phyloP scores from a whole-genome alignment of 2,797 vertebrate genomes.

The Acanthopagrus latus region DNA sequence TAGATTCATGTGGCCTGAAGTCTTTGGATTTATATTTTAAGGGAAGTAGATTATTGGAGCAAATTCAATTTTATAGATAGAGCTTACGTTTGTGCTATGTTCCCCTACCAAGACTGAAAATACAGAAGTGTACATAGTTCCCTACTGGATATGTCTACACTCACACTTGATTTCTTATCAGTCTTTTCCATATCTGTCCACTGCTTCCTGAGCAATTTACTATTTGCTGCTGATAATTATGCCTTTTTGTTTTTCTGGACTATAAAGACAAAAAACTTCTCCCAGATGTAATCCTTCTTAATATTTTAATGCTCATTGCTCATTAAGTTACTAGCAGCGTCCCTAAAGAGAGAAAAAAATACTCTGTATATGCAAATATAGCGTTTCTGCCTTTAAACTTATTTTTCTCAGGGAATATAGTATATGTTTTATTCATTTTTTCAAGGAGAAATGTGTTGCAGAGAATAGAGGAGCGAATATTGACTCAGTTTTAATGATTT shows the following conservation, averaged over 20 bases:
- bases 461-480: constrained; percentile 43
- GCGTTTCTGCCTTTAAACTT: not conserved
- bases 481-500: constrained; percentile 51
- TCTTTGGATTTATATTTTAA: constrained; percentile 50
- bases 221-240: constrained; percentile 30
- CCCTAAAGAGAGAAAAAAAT: constrained; percentile 20
- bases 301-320: constrained; percentile 38
- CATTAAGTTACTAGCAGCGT: constrained; percentile 45
- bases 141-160: constrained; percentile 20
- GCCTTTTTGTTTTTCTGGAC: not conserved
- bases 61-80: constrained; percentile 30
- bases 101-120: constrained; percentile 26
- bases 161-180: constrained; percentile 13
- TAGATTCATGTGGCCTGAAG: constrained; percentile 43
- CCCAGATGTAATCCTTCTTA: constrained; percentile 45
- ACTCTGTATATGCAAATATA: not conserved
- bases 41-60: constrained; percentile 28
- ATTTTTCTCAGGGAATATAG: not conserved
- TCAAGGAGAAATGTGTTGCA: constrained; percentile 21
- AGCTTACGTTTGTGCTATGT: constrained; percentile 38
- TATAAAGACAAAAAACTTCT: constrained; percentile 11
- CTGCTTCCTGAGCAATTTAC: constrained; percentile 4
- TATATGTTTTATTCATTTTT: constrained; percentile 13
- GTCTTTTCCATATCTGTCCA: constrained; percentile 12
- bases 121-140: constrained; percentile 33